Base-by-base conservation (phyloP, 2,113 vertebrate species). In the Nesoenas mayeri region DNA sequence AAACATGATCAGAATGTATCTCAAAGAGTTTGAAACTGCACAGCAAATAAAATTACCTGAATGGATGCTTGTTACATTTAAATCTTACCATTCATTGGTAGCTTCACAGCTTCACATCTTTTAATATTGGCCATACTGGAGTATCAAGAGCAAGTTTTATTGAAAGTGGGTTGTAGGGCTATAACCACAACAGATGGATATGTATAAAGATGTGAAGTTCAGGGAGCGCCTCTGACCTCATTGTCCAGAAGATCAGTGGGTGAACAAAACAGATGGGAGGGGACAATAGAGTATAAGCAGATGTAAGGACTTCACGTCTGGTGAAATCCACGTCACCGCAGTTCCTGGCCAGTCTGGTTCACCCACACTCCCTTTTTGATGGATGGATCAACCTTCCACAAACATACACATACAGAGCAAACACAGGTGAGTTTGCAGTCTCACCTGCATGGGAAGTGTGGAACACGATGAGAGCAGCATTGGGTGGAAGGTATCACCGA, bases 391-490 rank as follows among this genome's bases (percentile, higher is more conserved):
- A 6, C 31, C 5, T 32, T 74, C 31, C 25, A 8, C 60, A 67
- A 40, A 50, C 79, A 28, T 0, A 10, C 16, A 34, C 15, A 2
- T 4, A 1, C 22, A 42, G 61, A 58, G 48, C 10, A 58, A 80
- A 29, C 5, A 38, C 31, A 32, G 6, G 0, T 1, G 10, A 32
- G n/a, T n/a, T 42, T 65, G 36, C 71, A 54, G 53, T 32, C 58
- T 67, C 58, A 40, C 34, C 77, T 28, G 32, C 65, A 16, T 0
- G 0, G 47, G 12, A 40, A 88, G 15, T 0, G 7, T 9, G 44
- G 81, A 74, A 69, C 38, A 21, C 0, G 0, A 40, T 9, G 38
- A 6, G 20, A 65, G 70, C 66, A 69, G 5, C 0, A 0, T 2
- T 4, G 38, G 15, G 51, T 54, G 61, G 51, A 70, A 60, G 17